Evolutionary conservation across 2,888 invertebrate genomes (phyloP).

Genomic region (Allacma fusca): DNA sequence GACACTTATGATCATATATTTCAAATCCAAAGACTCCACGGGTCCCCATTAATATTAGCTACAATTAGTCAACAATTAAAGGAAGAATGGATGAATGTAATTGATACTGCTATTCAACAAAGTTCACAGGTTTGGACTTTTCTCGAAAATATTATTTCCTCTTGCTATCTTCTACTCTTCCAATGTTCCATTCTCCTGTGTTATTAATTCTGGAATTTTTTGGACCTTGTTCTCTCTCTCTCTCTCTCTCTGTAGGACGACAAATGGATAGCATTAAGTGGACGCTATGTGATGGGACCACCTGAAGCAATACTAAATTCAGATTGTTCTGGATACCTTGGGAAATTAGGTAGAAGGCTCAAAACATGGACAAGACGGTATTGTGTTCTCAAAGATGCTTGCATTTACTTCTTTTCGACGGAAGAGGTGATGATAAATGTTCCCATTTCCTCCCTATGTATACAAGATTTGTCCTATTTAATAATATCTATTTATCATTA

Average conservation of each 20-base stretch:
- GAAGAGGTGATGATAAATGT: conserved; percentile 48
- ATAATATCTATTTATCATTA: too few relatives aligned
- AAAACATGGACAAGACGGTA: conserved; percentile 88
- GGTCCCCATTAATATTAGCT: conserved; percentile 33
- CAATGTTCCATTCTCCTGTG: background rate
- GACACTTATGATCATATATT: conserved; percentile 39
- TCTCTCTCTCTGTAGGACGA: conserved; percentile 65
- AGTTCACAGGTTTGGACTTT: conserved; percentile 41
- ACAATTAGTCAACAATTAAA: conserved; percentile 25
- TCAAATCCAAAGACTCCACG: conserved; percentile 43
- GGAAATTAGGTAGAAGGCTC: conserved; percentile 75
- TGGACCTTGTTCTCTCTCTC: background rate
- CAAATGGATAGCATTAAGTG: conserved; percentile 78
- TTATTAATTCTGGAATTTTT: background rate
- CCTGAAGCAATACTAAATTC: conserved; percentile 81
- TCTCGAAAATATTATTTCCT: background rate
- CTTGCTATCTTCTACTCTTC: background rate
- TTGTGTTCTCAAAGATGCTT: conserved; percentile 94
- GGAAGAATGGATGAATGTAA: conserved; percentile 43
- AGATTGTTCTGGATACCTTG: conserved; percentile 89
- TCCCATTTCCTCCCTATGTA: too few relatives aligned
- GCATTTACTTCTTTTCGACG: conserved; percentile 84
- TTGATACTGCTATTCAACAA: conserved; percentile 46
- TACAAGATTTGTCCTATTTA: too few relatives aligned
- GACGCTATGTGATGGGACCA: conserved; percentile 82